Evolutionary conservation across 2,113 vertebrate genomes (phyloP), one percentile per base, ranked within the genome.

Genomic region (Bungarus multicinctus): DNA sequence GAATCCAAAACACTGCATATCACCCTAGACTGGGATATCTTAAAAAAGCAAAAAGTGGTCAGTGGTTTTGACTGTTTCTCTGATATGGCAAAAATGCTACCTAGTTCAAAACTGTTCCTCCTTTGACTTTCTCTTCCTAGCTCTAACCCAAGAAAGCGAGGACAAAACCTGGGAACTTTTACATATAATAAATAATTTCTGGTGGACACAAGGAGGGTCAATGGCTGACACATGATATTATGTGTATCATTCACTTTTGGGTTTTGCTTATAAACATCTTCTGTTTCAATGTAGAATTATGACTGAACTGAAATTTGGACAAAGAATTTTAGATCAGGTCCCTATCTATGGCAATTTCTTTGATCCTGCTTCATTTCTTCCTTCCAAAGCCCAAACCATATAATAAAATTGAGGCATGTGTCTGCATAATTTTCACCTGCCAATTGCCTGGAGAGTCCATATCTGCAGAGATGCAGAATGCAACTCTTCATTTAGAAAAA

Each of bases 401-500:
- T 97, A 90, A 94, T 87, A 93, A 96, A 96, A 95, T 4, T 87
- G 89, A 92, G 54, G 89, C 94, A 91, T 94, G 74, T 94, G 92
- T 96, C 92, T 69, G 95, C 92, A 94, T 93, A 55, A 86, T 94
- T 95, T 92, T 95, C 87, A 94, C 85, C 91, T 93, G 89, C 89
- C 94, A 97, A 96, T 95, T 93, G 60, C 92, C 93, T 92, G 54
- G 91, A 97, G 95, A 96, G 93, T 95, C 96, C 16, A 91, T 93
- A 89, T 96, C 95, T 92, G 52, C 89, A 92, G 90, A 95, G 95
- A 96, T 57, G 93, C n/a, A 94, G 88, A 96, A 95, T 85, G 34
- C 94, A 90, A 89, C 89, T 45, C 58, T 92, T 88, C 81, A 47
- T 85, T 92, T 94, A 91, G 74, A 96, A 96, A 94, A 88, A 86